Conservation (phyloP, 2,888 invertebrate species). For the Miltochrista miniata region DNA sequence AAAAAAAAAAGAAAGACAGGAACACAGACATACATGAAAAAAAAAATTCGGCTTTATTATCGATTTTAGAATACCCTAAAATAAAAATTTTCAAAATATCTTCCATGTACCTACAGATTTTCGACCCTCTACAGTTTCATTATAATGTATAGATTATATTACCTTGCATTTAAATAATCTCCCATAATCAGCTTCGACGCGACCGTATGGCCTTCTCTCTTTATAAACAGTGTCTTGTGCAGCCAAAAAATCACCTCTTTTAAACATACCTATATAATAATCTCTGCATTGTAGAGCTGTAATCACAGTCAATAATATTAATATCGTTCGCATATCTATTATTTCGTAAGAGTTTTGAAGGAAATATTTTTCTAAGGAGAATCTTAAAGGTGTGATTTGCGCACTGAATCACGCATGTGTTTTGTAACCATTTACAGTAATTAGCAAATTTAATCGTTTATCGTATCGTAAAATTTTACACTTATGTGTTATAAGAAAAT, state of each 20-base stretch:
- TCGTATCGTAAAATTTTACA: background rate
- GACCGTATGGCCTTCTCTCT: constrained; percentile 41
- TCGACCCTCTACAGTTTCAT: no score
- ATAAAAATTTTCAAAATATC: no score
- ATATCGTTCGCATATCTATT: constrained; percentile 15
- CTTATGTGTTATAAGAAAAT: background rate
- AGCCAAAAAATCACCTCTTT: constrained; percentile 59
- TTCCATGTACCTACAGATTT: no score
- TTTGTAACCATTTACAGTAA: background rate
- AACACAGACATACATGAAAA: no score
- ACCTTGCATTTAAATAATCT: constrained; percentile 63
- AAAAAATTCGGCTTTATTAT: no score
- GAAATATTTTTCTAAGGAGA: background rate
- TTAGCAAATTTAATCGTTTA: background rate
- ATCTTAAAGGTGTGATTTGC: background rate
- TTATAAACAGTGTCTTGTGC: constrained; percentile 63
- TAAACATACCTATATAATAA: constrained; percentile 67
- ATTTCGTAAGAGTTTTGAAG: no score
- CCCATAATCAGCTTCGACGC: constrained; percentile 57
- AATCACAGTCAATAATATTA: constrained; percentile 16
- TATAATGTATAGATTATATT: no score
- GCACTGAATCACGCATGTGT: background rate
- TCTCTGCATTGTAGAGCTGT: constrained; percentile 44
- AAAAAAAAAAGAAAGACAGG: no score
- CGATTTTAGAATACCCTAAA: no score